Percentiles rank a stretch among this genome's conserved stretches.
Evolutionary conservation across 2,888 invertebrate genomes (phyloP).

Genomic region (Callimorpha dominula): DNA sequence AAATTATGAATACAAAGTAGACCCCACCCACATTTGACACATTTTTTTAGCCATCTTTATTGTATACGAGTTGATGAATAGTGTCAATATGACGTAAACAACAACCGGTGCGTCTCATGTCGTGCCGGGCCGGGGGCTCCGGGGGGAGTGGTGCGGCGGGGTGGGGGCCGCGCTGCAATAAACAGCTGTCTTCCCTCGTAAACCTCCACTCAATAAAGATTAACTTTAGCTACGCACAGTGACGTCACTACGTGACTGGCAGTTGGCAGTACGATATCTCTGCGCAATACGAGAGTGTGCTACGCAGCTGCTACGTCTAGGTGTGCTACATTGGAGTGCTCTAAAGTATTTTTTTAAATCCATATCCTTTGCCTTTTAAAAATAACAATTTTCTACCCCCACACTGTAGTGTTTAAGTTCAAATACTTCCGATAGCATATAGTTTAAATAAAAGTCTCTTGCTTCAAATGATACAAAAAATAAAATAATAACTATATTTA

Average conservation of each 20-base stretch:
- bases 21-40: not conserved
- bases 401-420: not conserved
- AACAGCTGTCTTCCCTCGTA: slow-evolving; percentile 35
- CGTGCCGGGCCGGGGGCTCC: not conserved
- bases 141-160: not conserved
- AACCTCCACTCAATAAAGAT: slow-evolving; percentile 43
- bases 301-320: slow-evolving; percentile 14
- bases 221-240: slow-evolving; percentile 24
- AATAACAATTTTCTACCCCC: not conserved
- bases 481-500: too few species aligned
- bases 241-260: slow-evolving; percentile 6
- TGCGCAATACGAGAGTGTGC: slow-evolving; percentile 2
- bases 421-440: not conserved
- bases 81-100: slow-evolving; percentile 20
- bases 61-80: slow-evolving; percentile 11
- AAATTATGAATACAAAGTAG: slow-evolving; percentile 9
- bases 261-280: slow-evolving; percentile 10
- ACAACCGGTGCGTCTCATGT: not conserved
- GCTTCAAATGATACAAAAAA: too few species aligned
- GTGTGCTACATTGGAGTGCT: not conserved
- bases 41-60: slow-evolving; percentile 8
- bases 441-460: too few species aligned
- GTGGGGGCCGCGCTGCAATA: slow-evolving; percentile 10
- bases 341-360: too few species aligned
- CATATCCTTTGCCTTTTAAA: not conserved